A percentile compares a stretch with the other conserved stretches of the same genome.
phyloP scores from a whole-genome alignment of 2,113 vertebrate species.

The Physeter macrocephalus region DNA sequence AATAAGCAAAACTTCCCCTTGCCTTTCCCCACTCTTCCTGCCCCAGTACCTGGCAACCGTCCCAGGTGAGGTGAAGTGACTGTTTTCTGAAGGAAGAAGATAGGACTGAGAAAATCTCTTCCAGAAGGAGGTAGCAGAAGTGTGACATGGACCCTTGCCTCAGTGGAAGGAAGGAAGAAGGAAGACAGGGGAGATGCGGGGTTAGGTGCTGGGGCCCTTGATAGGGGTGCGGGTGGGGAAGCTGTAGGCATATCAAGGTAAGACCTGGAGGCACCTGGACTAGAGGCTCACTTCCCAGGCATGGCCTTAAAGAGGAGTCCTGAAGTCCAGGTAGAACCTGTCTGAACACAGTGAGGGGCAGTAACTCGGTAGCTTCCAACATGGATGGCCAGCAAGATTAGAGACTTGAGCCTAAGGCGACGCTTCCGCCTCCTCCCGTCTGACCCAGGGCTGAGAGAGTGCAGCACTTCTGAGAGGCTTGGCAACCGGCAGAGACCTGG shows the following conservation, averaged over 20 bases:
- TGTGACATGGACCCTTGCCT: background rate
- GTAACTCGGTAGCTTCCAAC: background rate
- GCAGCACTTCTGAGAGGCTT: background rate
- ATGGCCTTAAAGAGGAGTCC: background rate
- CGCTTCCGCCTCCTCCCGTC: background rate
- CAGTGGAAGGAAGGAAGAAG: background rate
- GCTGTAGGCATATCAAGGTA: background rate
- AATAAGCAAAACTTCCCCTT: background rate
- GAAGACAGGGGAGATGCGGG: background rate
- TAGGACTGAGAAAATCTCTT: background rate
- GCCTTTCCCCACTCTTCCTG: background rate
- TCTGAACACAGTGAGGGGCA: background rate
- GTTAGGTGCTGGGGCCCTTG: background rate
- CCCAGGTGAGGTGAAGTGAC: background rate
- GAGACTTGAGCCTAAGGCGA: background rate
- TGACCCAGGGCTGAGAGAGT: accelerated
- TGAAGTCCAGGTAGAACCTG: background rate
- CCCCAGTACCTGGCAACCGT: background rate
- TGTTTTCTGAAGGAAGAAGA: background rate
- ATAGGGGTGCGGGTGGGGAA: background rate
- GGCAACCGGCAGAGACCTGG: background rate
- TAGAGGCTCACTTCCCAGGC: background rate
- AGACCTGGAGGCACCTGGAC: background rate
- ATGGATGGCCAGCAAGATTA: background rate
- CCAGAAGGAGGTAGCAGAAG: background rate